Conservation (phyloP, 2,797 vertebrate genomes). For the Amblyopsis hoosieri region DNA sequence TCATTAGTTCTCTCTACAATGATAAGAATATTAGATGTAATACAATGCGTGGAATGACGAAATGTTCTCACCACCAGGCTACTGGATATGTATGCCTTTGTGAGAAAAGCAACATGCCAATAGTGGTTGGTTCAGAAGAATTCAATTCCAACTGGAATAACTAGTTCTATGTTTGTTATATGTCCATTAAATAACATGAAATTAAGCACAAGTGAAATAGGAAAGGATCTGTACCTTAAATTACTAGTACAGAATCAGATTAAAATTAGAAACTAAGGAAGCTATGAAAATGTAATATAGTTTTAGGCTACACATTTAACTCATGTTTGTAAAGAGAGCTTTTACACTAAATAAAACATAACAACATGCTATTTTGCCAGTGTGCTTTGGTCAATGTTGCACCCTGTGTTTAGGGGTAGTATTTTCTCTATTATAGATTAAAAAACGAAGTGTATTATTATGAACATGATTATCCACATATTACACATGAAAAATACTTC, state of each 20-base stretch:
- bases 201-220: constrained; percentile 8
- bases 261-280: too few species aligned
- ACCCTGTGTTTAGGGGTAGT: too few species aligned
- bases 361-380: too few species aligned
- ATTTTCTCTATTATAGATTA: too few species aligned
- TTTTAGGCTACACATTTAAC: too few species aligned
- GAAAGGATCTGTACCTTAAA: background rate
- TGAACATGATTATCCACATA: background rate
- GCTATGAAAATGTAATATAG: too few species aligned
- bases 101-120: constrained; percentile 44
- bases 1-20: too few species aligned
- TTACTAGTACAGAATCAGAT: too few species aligned
- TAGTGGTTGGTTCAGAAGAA: constrained; percentile 58
- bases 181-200: too few species aligned
- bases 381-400: too few species aligned
- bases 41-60: background rate
- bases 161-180: background rate
- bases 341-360: too few species aligned
- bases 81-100: constrained; percentile 35
- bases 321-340: too few species aligned
- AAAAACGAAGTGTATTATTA: background rate
- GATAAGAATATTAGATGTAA: background rate
- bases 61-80: constrained; percentile 43
- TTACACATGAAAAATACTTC: background rate
- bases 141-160: constrained; percentile 31